A percentile compares a stretch with the other conserved stretches of the same genome.
Evolutionary conservation across 2,113 vertebrate species (phyloP).

Genomic region (Notiomystis cincta): DNA sequence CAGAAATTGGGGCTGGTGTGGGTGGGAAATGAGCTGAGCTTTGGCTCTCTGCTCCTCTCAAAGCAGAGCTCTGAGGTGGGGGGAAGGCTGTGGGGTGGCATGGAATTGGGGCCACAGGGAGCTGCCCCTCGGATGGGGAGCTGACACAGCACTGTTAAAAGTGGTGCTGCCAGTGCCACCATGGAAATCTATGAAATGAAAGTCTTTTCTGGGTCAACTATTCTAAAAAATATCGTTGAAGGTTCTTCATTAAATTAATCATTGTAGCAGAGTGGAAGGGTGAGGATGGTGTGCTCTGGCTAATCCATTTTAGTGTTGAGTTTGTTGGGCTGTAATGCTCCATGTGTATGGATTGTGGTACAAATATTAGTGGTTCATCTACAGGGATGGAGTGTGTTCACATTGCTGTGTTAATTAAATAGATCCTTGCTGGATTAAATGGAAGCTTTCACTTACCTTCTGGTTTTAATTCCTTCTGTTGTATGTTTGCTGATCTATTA

Average conservation of each 20-base stretch:
- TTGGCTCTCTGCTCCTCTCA: not conserved
- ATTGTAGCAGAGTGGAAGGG: not conserved
- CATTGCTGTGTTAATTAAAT: not conserved
- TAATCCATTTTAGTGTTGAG: not conserved
- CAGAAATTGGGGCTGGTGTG: not conserved
- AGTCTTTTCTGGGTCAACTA: not conserved
- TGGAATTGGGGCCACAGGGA: not conserved
- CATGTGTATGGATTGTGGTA: not conserved
- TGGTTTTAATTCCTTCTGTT: not conserved
- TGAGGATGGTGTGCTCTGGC: not conserved
- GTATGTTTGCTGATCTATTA: not conserved
- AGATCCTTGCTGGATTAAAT: not conserved
- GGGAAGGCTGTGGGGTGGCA: not conserved
- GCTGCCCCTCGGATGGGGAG: rapidly evolving
- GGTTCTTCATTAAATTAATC: not conserved
- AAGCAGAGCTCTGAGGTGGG: not conserved
- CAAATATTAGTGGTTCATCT: not conserved
- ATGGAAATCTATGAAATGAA: not conserved
- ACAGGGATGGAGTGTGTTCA: not conserved
- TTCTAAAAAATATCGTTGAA: not conserved
- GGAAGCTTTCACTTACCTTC: not conserved
- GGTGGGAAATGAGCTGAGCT: not conserved
- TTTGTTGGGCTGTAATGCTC: not conserved
- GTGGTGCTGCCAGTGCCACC: not conserved
- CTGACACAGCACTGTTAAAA: not conserved